These are phyloP conservation scores for Plebejus argus DNA, from an alignment of 2,888 invertebrate genomes.

Conservation along the genomic window DNA sequence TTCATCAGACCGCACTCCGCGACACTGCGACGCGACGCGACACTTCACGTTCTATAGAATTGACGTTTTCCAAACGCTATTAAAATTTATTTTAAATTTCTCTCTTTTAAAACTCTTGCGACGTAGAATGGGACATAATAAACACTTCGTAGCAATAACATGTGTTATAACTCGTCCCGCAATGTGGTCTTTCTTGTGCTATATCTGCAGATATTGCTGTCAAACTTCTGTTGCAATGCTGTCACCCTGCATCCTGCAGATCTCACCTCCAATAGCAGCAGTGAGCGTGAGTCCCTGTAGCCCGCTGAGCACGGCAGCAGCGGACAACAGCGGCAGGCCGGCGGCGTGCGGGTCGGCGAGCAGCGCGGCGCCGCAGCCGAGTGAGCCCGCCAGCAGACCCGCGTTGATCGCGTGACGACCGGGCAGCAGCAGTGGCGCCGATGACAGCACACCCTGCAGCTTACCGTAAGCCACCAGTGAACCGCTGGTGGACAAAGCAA, in stretches of 20 bases:
- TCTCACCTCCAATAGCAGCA: conserved; percentile 91
- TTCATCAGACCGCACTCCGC: no score
- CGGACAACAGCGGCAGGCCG: conserved; percentile 87
- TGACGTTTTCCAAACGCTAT: no score
- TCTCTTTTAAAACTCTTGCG: no score
- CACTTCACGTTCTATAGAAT: no score
- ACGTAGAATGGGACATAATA: no score
- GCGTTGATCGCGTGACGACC: conserved; percentile 90
- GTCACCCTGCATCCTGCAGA: no score
- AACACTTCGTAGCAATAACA: no score
- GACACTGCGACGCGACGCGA: no score
- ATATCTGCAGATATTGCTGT: neutral
- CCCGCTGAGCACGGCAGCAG: conserved; percentile 88
- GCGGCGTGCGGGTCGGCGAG: conserved; percentile 82
- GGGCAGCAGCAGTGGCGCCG: conserved; percentile 90
- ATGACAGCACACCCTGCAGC: conserved; percentile 89
- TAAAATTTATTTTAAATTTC: no score
- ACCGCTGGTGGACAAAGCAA: conserved; percentile 78
- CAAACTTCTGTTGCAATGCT: neutral
- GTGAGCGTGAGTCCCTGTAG: conserved; percentile 93
- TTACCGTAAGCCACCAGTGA: conserved; percentile 95
- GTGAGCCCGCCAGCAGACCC: conserved; percentile 84
- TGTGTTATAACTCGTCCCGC: no score
- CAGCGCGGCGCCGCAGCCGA: conserved; percentile 86
- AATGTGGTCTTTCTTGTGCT: no score